phyloP scores from a whole-genome alignment of 2,113 vertebrate genomes.

The Nesogale talazaci region DNA sequence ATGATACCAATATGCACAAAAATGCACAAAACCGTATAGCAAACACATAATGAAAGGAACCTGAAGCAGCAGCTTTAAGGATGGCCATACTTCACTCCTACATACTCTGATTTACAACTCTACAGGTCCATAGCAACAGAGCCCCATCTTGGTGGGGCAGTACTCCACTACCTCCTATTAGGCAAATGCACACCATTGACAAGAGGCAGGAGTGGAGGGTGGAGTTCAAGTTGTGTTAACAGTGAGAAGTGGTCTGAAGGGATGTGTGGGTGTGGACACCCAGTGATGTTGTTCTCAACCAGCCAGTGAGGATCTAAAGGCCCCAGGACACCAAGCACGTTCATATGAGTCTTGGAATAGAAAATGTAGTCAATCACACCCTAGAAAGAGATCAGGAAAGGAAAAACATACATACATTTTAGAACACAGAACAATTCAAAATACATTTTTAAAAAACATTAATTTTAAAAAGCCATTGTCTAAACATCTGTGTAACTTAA shows the following conservation, averaged over 20 bases:
- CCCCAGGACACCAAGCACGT: conserved; percentile 95
- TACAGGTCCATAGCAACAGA: conserved; percentile 88
- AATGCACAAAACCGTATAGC: conserved; percentile 87
- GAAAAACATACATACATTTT: conserved; percentile 50
- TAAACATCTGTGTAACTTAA: conserved; percentile 20
- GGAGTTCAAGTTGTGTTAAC: conserved; percentile 98
- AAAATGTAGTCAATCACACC: conserved; percentile 99
- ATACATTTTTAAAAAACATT: conserved; percentile 52
- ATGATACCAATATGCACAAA: conserved; percentile 89
- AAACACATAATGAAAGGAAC: conserved; percentile 90
- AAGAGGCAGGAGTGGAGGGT: conserved; percentile 89
- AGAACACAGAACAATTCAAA: conserved; percentile 40
- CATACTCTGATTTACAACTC: conserved; percentile 89
- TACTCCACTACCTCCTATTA: conserved; percentile 94
- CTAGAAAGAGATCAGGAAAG: conserved; percentile 84
- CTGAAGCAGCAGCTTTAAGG: conserved; percentile 88
- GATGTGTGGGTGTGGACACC: conserved; percentile 99
- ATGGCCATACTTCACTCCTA: conserved; percentile 95
- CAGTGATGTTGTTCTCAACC: conserved; percentile 97
- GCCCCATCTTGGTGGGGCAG: conserved; percentile 79
- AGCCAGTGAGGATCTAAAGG: conserved; percentile 99
- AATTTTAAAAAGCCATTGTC: conserved; percentile 52
- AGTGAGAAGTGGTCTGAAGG: conserved; percentile 99
- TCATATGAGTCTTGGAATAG: conserved; percentile 99
- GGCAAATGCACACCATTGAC: conserved; percentile 97